Evolutionary conservation across 35 echinoderm and acorn worm species (phyloP), one percentile per base, ranked within the genome.

Genomic region (Hemicentrotus pulcherrimus): DNA sequence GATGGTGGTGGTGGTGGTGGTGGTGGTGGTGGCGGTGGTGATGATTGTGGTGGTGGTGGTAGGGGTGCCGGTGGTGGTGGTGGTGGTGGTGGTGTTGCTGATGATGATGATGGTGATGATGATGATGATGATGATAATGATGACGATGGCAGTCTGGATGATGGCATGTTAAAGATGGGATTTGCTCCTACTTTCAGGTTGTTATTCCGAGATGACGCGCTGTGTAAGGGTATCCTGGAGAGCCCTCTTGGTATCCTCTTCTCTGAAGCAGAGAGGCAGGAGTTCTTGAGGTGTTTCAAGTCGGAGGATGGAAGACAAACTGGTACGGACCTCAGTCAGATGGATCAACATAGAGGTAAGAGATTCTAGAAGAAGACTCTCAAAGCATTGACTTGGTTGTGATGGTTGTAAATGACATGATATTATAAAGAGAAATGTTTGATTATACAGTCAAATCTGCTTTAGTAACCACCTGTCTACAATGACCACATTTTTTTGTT

Each of bases 191-290:
- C 31, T 55, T 32, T 46, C 59, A 96, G 95, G 70, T 93, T 65
- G 85, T 92, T 96, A 31, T 96, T 91, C 61, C 41, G 52, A 94
- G 91, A 96, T n/a, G 61, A 93, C 1, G 86, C 10, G 61, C 46
- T 92, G 18, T 94, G 52, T 32, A 86, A 85, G n/a, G 32, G 24
- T 46, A 85, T 94, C 65, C 85, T 96, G 2, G 15, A 86, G 10
- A 86, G 91, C 92, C 31, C 15, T 92, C 60, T 93, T 28, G 50
- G 85, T 59, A 94, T 30, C 24, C 71, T 24, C 22, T 94, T 96
- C 32, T 71, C 95, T 47, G 41, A 31, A 31, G 61, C 32, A 12
- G 94, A 94, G 32, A 33, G 32, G 32, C 32, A 90, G 31, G 46
- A 41, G 88, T 41, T 90, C 32, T 90, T 90, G 46, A 90, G 32